phyloP scores from a whole-genome alignment of 2,113 vertebrate species.

The Grus americana region DNA sequence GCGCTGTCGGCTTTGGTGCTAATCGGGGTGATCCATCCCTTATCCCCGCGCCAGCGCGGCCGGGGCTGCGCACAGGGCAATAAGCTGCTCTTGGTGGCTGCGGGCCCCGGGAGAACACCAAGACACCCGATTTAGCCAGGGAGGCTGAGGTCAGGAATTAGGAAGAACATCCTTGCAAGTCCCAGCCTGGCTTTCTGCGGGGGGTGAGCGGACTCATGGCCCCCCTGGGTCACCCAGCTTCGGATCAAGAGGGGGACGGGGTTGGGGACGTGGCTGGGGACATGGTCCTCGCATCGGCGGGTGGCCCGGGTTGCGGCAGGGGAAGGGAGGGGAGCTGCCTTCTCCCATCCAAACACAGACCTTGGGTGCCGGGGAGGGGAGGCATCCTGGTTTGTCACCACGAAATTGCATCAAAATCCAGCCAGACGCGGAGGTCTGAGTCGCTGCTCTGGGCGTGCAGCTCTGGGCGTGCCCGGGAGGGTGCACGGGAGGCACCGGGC shows the following conservation, averaged over 20 bases:
- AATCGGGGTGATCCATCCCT: not conserved
- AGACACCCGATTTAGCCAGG: not conserved
- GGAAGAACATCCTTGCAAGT: not conserved
- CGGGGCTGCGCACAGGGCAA: not conserved
- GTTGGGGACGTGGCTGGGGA: not conserved
- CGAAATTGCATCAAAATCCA: not conserved
- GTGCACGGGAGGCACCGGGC: not conserved
- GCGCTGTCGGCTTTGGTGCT: not conserved
- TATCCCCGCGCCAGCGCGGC: not conserved
- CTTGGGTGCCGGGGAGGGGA: not conserved
- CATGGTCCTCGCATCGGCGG: not conserved
- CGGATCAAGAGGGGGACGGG: not conserved
- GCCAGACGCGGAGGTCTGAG: not conserved
- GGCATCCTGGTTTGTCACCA: not conserved
- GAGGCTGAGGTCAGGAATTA: not conserved
- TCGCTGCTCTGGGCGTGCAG: not conserved
- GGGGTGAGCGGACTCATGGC: rapidly evolving
- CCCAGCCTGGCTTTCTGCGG: not conserved
- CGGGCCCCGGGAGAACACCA: not conserved
- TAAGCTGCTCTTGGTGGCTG: not conserved
- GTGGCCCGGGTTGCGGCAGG: not conserved
- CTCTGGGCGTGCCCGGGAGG: too few relatives aligned
- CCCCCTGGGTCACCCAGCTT: not conserved
- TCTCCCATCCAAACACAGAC: not conserved
- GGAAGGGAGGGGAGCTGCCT: not conserved